These are phyloP conservation scores for Nibea albiflora DNA, from an alignment of 2,113 vertebrate genomes.

Conservation along the genomic window DNA sequence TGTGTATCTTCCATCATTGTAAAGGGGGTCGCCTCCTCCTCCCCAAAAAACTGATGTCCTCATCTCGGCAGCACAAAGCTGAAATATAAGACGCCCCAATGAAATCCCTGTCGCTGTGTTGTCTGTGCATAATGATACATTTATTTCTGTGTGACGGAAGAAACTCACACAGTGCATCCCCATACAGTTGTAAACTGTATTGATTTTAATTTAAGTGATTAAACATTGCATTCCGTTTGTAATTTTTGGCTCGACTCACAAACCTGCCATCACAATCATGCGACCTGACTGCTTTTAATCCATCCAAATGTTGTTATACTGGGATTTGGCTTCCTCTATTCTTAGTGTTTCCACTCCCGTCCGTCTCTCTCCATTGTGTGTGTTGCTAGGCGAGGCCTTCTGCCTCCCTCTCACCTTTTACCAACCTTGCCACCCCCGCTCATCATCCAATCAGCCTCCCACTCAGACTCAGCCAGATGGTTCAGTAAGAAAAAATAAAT, in stretches of 20 bases:
- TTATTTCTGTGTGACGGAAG: no score
- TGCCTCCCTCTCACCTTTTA: no score
- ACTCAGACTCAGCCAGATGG: no score
- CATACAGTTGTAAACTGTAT: background rate
- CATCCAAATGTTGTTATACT: background rate
- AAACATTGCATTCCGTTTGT: background rate
- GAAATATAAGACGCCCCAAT: background rate
- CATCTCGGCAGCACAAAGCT: background rate
- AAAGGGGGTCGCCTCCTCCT: background rate
- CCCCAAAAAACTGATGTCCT: background rate
- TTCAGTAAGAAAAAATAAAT: background rate
- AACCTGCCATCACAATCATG: background rate
- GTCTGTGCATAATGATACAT: background rate
- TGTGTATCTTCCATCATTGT: conserved; percentile 4
- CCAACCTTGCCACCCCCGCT: no score
- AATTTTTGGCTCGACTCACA: background rate
- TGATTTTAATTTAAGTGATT: background rate
- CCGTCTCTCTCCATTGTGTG: no score
- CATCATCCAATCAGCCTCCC: no score
- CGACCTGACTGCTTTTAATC: background rate
- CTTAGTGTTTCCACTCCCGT: no score
- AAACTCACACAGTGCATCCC: background rate
- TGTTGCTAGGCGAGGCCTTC: no score
- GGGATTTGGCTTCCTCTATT: no score
- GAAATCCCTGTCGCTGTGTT: background rate